A percentile compares a stretch with the other conserved stretches of the same genome.
phyloP scores from a whole-genome alignment of 2,113 vertebrate genomes.

The Ochotona princeps region DNA sequence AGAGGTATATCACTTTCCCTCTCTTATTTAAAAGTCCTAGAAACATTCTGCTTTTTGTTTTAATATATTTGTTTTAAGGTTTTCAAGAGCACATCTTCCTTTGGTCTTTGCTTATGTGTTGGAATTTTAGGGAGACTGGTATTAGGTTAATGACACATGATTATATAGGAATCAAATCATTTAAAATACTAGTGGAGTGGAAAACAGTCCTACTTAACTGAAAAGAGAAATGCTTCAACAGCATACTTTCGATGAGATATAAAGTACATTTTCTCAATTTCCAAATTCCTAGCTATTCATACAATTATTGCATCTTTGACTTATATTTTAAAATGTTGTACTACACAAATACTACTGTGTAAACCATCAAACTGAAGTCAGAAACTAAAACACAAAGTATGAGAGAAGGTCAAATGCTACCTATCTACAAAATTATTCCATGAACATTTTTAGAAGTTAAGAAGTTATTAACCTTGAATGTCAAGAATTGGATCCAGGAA shows the following conservation, averaged over 20 bases:
- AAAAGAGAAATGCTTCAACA: neutral
- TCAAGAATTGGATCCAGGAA: neutral
- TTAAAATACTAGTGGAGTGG: neutral
- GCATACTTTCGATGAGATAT: neutral
- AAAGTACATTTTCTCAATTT: neutral
- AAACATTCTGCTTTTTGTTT: neutral
- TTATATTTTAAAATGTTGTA: neutral
- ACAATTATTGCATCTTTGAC: neutral
- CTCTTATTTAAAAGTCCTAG: neutral
- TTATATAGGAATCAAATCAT: neutral
- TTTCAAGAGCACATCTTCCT: neutral
- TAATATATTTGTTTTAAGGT: slow-evolving; percentile 7
- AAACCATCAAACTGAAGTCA: neutral
- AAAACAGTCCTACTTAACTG: neutral
- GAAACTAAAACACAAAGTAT: neutral
- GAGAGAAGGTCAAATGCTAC: neutral
- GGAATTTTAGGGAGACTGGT: neutral
- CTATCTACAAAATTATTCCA: neutral
- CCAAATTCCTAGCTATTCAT: neutral
- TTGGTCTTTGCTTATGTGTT: neutral
- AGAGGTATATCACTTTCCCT: slow-evolving; percentile 10
- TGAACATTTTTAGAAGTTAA: neutral
- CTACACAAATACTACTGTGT: neutral
- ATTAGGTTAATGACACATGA: slow-evolving; percentile 14
- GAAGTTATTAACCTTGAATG: neutral